These are phyloP conservation scores for Euwallacea fornicatus DNA, from an alignment of 1,140 invertebrate genomes.

Conservation along the genomic window DNA sequence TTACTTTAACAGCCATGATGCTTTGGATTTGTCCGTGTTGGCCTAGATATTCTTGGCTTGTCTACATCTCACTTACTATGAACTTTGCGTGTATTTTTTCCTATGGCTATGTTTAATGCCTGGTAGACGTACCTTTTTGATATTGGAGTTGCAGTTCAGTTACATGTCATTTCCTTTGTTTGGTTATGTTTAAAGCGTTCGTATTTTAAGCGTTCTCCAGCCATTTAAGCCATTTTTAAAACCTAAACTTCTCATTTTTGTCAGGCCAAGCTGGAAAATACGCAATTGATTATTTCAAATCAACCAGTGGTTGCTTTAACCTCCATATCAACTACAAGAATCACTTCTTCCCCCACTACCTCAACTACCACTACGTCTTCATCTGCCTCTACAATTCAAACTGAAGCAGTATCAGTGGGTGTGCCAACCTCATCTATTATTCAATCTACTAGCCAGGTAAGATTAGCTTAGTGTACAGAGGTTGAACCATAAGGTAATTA, in stretches of 20 bases:
- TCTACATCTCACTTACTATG: too few relatives aligned
- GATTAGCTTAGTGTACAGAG: neutral
- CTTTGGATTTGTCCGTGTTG: too few relatives aligned
- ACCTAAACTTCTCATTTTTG: conserved; percentile 5
- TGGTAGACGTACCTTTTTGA: too few relatives aligned
- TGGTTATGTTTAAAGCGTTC: too few relatives aligned
- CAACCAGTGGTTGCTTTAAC: conserved; percentile 48
- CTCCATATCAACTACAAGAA: conserved; percentile 45
- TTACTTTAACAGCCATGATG: too few relatives aligned
- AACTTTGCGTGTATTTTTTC: too few relatives aligned
- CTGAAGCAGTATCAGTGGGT: conserved; percentile 17
- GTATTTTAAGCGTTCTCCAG: too few relatives aligned
- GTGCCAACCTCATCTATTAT: conserved; percentile 42
- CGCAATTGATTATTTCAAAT: conserved; percentile 46
- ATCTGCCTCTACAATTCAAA: conserved; percentile 8
- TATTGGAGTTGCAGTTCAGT: too few relatives aligned
- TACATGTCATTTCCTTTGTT: too few relatives aligned
- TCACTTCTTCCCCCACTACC: conserved; percentile 20
- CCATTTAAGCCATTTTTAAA: too few relatives aligned
- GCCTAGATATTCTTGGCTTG: too few relatives aligned
- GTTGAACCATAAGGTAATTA: neutral
- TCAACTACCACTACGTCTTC: conserved; percentile 24
- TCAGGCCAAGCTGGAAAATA: conserved; percentile 42
- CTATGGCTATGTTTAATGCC: too few relatives aligned
- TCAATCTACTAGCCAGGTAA: conserved; percentile 38